Percentiles rank a stretch among this genome's conserved stretches.
phyloP scores from a whole-genome alignment of 1,140 invertebrate genomes.

The Zeugodacus cucurbitae region DNA sequence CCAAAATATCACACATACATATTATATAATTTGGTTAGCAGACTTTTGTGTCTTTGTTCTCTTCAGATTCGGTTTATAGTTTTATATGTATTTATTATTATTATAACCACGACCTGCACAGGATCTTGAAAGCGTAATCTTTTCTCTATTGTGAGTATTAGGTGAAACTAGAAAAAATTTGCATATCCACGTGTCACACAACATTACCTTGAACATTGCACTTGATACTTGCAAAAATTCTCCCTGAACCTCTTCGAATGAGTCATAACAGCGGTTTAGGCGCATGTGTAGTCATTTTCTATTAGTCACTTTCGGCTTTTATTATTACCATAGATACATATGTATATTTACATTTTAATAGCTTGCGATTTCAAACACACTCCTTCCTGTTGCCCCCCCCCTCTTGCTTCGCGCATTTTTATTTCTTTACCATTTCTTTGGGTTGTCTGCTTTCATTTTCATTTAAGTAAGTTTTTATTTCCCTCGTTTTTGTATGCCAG shows the following conservation, averaged over 20 bases:
- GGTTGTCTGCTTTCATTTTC: neutral
- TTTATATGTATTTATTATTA: no score
- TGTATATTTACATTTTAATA: neutral
- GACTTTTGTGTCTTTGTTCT: no score
- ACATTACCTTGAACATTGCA: no score
- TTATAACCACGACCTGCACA: no score
- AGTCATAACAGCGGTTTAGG: neutral
- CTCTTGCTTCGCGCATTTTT: neutral
- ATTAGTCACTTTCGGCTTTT: neutral
- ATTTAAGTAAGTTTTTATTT: neutral
- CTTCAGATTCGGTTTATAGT: no score
- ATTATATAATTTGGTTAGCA: no score
- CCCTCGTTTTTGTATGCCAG: neutral
- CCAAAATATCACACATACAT: no score
- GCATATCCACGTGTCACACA: no score
- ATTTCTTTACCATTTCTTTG: neutral
- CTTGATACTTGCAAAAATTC: no score
- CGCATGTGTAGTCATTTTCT: neutral
- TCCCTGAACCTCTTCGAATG: neutral
- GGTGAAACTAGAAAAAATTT: no score
- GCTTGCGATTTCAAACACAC: neutral
- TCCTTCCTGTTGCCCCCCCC: neutral
- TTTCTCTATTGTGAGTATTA: no score
- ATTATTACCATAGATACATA: neutral
- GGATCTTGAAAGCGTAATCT: no score